These are phyloP conservation scores for Nudaria mundana DNA, from an alignment of 2,888 invertebrate genomes.

Conservation along the genomic window DNA sequence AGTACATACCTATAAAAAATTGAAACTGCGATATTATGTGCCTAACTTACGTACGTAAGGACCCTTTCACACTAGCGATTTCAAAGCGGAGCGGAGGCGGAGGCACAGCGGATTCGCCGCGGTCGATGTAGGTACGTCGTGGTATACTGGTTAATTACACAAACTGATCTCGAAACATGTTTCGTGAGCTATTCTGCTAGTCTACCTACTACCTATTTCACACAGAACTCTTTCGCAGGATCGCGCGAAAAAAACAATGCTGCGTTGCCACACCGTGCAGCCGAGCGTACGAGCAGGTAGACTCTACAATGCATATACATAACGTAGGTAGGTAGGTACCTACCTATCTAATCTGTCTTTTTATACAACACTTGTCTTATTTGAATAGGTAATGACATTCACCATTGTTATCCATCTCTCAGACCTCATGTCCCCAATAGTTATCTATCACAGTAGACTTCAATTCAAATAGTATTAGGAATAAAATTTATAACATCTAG, in stretches of 20 bases:
- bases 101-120: too few species aligned
- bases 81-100: too few species aligned
- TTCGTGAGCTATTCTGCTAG: constrained; percentile 49
- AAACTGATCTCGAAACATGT: constrained; percentile 55
- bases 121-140: constrained; percentile 44
- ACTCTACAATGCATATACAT: constrained; percentile 60
- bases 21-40: constrained; percentile 35
- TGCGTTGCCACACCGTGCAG: constrained; percentile 77
- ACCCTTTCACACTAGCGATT: too few species aligned
- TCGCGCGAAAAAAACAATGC: constrained; percentile 72
- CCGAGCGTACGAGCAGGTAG: constrained; percentile 72
- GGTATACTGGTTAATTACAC: constrained; percentile 47
- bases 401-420: constrained; percentile 24
- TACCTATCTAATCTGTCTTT: constrained; percentile 50
- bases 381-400: constrained; percentile 47
- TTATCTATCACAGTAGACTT: constrained; percentile 55
- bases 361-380: constrained; percentile 66
- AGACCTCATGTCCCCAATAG: constrained; percentile 65
- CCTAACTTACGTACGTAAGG: too few species aligned
- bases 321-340: constrained; percentile 37
- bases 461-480: constrained; percentile 41
- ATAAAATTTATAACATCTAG: background rate
- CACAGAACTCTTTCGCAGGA: constrained; percentile 64
- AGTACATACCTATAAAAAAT: too few species aligned
- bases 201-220: constrained; percentile 56